A percentile compares a stretch with the other conserved stretches of the same genome.
Evolutionary conservation across 2,113 vertebrate species (phyloP).

Genomic region (Mus spicilegus): DNA sequence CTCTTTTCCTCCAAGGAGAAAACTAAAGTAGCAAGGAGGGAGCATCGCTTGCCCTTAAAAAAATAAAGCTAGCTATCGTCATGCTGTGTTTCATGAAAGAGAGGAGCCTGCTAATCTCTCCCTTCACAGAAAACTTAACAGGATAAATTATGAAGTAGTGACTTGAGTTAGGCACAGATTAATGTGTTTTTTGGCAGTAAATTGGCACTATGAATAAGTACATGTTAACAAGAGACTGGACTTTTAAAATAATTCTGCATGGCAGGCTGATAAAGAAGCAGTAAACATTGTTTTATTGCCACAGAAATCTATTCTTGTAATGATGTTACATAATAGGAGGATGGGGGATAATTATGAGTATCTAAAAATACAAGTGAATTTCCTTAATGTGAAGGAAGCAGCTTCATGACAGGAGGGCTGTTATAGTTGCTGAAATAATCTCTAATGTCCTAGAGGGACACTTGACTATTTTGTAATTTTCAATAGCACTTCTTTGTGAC

Average conservation of each 20-base stretch:
- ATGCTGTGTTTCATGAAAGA: not conserved
- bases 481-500: not conserved
- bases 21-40: not conserved
- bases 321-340: slow-evolving; percentile 6
- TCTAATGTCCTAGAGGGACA: not conserved
- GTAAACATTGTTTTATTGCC: not conserved
- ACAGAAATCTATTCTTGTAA: not conserved
- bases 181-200: not conserved
- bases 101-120: not conserved
- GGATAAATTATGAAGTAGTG: not conserved
- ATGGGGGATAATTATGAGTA: slow-evolving; percentile 26
- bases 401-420: not conserved
- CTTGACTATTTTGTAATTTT: not conserved
- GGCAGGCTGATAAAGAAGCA: slow-evolving; percentile 38
- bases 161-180: not conserved
- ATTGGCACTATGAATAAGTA: slow-evolving; percentile 10
- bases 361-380: slow-evolving; percentile 30
- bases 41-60: slow-evolving; percentile 1
- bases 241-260: slow-evolving; percentile 44
- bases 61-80: slow-evolving; percentile 6
- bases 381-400: not conserved
- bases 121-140: slow-evolving; percentile 7
- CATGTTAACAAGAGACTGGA: not conserved
- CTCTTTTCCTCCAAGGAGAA: slow-evolving; percentile 1
- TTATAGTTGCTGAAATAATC: not conserved